These are phyloP conservation scores for Poecilia velifera DNA, from an alignment of 2,797 vertebrate species.

Conservation along the genomic window DNA sequence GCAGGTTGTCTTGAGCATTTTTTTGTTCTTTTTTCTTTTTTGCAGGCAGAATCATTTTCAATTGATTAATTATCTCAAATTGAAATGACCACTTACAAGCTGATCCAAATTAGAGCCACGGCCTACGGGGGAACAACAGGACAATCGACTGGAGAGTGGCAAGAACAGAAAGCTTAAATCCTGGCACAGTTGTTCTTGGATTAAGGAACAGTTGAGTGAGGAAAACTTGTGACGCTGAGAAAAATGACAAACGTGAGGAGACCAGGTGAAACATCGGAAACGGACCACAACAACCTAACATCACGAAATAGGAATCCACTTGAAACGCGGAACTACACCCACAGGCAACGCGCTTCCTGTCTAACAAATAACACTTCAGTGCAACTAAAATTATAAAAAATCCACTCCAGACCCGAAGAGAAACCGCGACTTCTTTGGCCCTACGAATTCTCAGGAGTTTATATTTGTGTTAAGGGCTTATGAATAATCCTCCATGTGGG, in stretches of 20 bases:
- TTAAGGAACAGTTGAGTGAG: neutral
- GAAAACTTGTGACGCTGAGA: neutral
- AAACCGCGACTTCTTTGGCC: neutral
- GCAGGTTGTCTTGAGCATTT: neutral
- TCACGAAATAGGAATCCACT: neutral
- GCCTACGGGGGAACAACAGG: neutral
- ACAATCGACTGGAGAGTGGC: neutral
- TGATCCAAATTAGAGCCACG: neutral
- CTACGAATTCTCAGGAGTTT: neutral
- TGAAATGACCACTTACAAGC: neutral
- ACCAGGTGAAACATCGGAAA: neutral
- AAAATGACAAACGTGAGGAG: neutral
- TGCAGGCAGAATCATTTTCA: neutral
- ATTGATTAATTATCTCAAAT: too few species aligned
- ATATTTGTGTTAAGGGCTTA: conserved; percentile 5
- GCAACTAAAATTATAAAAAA: neutral
- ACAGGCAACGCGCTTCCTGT: neutral
- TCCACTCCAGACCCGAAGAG: neutral
- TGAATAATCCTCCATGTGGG: conserved; percentile 23
- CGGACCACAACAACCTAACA: neutral
- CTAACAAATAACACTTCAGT: neutral
- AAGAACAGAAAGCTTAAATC: neutral
- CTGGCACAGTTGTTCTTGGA: neutral
- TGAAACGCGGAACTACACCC: neutral
- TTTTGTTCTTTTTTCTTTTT: neutral